These are phyloP conservation scores for Burhinus oedicnemus DNA, from an alignment of 2,113 vertebrate species.

Conservation along the genomic window DNA sequence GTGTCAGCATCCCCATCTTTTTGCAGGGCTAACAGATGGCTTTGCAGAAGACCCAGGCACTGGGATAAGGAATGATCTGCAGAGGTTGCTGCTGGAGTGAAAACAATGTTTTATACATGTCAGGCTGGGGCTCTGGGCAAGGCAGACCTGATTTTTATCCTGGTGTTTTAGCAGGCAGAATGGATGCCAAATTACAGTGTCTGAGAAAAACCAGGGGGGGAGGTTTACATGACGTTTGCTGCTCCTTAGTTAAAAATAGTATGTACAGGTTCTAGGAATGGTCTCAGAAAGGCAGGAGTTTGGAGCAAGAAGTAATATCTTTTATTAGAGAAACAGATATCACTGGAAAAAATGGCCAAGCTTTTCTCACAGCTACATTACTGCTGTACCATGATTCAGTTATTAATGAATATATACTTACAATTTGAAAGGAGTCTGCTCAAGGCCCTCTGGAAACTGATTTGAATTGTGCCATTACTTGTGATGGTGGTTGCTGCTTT, in stretches of 20 bases:
- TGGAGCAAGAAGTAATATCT: background rate
- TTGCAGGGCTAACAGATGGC: background rate
- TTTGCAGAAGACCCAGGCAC: background rate
- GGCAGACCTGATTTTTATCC: background rate
- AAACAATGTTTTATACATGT: background rate
- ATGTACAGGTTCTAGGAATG: background rate
- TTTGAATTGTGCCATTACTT: background rate
- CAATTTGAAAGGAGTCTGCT: background rate
- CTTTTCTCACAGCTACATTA: background rate
- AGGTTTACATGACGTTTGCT: background rate
- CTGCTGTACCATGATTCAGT: background rate
- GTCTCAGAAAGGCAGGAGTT: background rate
- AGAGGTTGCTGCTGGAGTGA: background rate
- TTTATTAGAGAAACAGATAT: background rate
- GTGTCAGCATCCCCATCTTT: background rate
- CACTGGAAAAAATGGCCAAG: background rate
- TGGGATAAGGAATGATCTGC: background rate
- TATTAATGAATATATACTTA: background rate
- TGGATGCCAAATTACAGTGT: background rate
- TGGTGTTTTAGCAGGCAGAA: background rate
- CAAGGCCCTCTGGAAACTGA: background rate
- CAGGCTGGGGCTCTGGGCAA: background rate
- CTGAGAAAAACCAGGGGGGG: background rate
- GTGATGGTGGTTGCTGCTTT: background rate
- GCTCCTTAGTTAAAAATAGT: background rate